Evolutionary conservation across 2,113 vertebrate species (phyloP).

Genomic region (Sarotherodon lohbergeri): DNA sequence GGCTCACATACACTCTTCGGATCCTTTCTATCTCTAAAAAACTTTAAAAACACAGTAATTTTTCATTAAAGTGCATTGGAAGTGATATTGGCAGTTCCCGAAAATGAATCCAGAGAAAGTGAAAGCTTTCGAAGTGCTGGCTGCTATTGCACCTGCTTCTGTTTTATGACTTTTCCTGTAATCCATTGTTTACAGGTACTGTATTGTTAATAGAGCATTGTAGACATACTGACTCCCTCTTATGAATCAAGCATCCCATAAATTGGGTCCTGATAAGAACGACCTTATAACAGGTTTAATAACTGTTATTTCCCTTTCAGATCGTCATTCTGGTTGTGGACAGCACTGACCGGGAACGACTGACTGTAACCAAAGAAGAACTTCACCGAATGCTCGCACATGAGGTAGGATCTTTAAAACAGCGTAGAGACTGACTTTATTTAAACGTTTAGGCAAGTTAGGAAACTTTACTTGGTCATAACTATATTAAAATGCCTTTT

Average conservation of each 20-base stretch:
- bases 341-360: constrained; percentile 79
- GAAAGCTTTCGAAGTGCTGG: not conserved
- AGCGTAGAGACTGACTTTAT: not conserved
- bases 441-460: not conserved
- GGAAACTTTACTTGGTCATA: not conserved
- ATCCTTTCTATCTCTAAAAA: not conserved
- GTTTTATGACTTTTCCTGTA: not conserved
- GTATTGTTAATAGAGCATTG: not conserved
- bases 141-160: not conserved
- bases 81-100: not conserved
- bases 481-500: not conserved
- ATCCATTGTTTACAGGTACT: not conserved
- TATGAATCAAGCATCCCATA: not conserved
- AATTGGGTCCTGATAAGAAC: not conserved
- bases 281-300: not conserved
- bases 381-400: constrained; percentile 82
- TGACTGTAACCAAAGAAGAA: constrained; percentile 75
- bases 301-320: constrained; percentile 41
- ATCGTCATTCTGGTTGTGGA: constrained; percentile 85
- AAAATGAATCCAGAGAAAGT: not conserved
- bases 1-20: fast-evolving
- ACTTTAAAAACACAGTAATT: not conserved
- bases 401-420: constrained; percentile 66
- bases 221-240: not conserved
- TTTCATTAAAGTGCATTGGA: not conserved